phyloP scores from a whole-genome alignment of 2,113 vertebrate genomes.

The Sapajus apella region DNA sequence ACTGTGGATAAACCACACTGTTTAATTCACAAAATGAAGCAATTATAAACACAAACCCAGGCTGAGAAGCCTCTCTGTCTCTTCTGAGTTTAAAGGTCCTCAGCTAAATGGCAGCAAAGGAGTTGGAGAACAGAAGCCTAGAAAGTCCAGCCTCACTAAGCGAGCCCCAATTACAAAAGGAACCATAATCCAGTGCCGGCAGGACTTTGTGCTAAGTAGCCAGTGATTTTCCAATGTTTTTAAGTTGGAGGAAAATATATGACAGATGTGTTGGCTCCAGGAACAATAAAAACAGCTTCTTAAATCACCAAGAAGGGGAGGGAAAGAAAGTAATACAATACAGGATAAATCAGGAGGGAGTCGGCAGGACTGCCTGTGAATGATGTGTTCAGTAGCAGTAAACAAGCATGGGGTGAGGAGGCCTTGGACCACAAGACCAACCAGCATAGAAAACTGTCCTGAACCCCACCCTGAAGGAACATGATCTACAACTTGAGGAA shows the following conservation, averaged over 20 bases:
- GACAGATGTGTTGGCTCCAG: slow-evolving; percentile 63
- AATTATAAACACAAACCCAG: neutral
- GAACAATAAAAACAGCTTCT: slow-evolving; percentile 66
- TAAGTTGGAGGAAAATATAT: slow-evolving; percentile 61
- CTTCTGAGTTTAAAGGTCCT: neutral
- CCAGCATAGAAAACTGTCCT: neutral
- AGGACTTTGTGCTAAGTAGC: slow-evolving; percentile 25
- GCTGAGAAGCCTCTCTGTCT: neutral
- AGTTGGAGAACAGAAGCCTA: neutral
- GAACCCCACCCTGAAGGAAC: neutral
- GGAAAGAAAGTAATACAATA: slow-evolving; percentile 44
- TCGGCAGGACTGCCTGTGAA: neutral
- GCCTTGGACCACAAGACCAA: neutral
- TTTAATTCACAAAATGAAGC: neutral
- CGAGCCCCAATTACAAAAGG: neutral
- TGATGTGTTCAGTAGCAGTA: slow-evolving; percentile 21
- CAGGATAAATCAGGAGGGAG: slow-evolving; percentile 48
- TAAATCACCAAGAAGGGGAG: slow-evolving; percentile 31
- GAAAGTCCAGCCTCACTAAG: neutral
- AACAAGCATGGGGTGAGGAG: slow-evolving; percentile 11
- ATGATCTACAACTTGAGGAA: neutral
- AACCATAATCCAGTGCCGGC: neutral
- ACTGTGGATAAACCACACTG: neutral
- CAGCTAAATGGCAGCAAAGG: neutral
- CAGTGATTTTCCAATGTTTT: slow-evolving; percentile 63